Percentiles rank a stretch among this genome's conserved stretches.
Evolutionary conservation across 2,113 vertebrate species (phyloP).

Genomic region (Barnardius zonarius): DNA sequence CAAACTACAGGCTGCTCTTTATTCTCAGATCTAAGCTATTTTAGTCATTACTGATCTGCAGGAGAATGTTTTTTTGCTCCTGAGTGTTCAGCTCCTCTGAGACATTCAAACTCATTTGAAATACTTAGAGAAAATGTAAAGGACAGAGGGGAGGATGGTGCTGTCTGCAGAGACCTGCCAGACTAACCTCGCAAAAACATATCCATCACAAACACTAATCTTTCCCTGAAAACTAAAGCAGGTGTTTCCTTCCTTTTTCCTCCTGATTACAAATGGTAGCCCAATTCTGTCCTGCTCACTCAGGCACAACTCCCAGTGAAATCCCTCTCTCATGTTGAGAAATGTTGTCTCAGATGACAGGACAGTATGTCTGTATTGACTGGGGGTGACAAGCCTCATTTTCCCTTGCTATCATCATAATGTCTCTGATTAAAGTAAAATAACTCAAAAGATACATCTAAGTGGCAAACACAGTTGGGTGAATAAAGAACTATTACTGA

Average conservation of each 20-base stretch:
- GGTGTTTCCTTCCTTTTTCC: not conserved
- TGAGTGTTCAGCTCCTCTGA: slow-evolving; percentile 19
- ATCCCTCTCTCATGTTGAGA: not conserved
- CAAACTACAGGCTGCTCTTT: not conserved
- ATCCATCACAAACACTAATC: not conserved
- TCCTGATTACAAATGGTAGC: not conserved
- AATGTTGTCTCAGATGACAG: not conserved
- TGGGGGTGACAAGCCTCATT: not conserved
- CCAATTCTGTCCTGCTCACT: slow-evolving; percentile 42
- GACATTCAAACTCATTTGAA: slow-evolving; percentile 36
- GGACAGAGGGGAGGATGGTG: slow-evolving; percentile 40
- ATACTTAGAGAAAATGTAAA: not conserved
- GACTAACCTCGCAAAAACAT: not conserved
- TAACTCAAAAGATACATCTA: not conserved
- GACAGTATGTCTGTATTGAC: not conserved
- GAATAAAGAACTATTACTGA: rapidly evolving
- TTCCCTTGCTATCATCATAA: not conserved
- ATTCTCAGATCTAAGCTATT: slow-evolving; percentile 33
- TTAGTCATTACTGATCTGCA: slow-evolving; percentile 8
- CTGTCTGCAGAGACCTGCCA: slow-evolving; percentile 38
- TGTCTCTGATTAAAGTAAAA: not conserved
- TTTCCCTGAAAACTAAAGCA: not conserved
- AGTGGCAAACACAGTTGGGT: not conserved
- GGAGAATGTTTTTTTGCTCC: slow-evolving; percentile 14
- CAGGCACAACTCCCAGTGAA: not conserved